Conservation (phyloP, 2,113 vertebrate species). For the Baryphthengus martii region DNA sequence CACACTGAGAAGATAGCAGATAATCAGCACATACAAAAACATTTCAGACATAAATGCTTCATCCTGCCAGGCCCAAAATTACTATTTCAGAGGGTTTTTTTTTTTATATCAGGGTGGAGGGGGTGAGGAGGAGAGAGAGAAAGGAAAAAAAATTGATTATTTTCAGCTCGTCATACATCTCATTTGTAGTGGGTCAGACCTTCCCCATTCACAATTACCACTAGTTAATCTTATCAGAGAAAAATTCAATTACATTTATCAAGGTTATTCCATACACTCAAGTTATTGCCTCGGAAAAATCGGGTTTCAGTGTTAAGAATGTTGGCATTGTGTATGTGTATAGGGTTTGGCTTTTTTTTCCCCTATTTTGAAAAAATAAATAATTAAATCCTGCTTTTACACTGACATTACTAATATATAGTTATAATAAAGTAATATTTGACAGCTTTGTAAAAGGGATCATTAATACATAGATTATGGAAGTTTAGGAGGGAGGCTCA, state of each 20-base stretch:
- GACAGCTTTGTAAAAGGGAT: conserved; percentile 84
- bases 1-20: conserved; percentile 78
- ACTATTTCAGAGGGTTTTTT: conserved; percentile 60
- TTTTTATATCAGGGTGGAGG: background rate
- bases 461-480: conserved; percentile 88
- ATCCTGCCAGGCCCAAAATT: conserved; percentile 70
- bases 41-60: conserved; percentile 75
- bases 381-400: conserved; percentile 78
- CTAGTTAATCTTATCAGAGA: conserved; percentile 94
- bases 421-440: conserved; percentile 83
- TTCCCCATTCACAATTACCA: conserved; percentile 87
- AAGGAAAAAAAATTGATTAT: conserved; percentile 78
- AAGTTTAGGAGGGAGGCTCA: conserved; percentile 84
- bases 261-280: conserved; percentile 89
- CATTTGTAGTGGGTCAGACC: conserved; percentile 82
- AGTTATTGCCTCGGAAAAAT: conserved; percentile 76
- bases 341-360: background rate
- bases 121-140: background rate
- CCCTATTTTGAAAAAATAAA: conserved; percentile 61
- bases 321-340: conserved; percentile 74
- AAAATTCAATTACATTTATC: conserved; percentile 99
- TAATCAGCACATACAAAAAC: conserved; percentile 83
- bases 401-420: conserved; percentile 71
- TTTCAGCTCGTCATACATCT: conserved; percentile 83
- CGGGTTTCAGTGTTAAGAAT: conserved; percentile 76